Conservation (phyloP, 2,113 vertebrate species). For the Sterrhoptilus dennistouni region DNA sequence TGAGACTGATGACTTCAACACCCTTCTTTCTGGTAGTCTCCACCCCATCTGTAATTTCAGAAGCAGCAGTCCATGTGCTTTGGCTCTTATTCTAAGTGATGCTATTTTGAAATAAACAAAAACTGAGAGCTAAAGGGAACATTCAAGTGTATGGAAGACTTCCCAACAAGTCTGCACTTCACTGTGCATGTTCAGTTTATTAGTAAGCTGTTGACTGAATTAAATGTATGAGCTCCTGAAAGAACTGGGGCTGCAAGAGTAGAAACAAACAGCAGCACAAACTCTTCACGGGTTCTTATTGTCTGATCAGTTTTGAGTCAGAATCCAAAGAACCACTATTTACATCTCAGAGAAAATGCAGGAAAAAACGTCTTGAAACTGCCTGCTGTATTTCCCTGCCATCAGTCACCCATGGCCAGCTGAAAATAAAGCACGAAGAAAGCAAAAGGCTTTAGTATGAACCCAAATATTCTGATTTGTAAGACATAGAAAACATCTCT, state of each 20-base stretch:
- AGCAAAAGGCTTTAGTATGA: background rate
- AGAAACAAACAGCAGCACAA: background rate
- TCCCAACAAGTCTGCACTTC: background rate
- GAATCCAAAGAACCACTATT: background rate
- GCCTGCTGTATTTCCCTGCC: background rate
- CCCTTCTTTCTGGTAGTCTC: background rate
- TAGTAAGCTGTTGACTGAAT: background rate
- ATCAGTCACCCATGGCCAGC: background rate
- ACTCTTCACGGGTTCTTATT: fast-evolving
- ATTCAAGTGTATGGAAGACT: background rate
- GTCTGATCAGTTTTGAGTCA: background rate
- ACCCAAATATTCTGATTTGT: background rate
- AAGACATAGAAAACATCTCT: background rate
- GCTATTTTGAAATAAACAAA: background rate
- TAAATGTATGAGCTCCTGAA: background rate
- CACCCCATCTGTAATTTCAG: background rate
- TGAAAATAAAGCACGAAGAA: background rate
- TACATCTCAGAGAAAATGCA: background rate
- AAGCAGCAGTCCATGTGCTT: background rate
- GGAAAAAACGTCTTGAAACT: background rate
- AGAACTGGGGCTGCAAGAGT: background rate
- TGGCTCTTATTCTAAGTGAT: background rate
- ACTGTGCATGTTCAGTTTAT: background rate
- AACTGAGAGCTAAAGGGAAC: background rate
- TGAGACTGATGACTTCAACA: background rate